A percentile compares a stretch with the other conserved stretches of the same genome.
These are phyloP conservation scores for Ligdia adustata DNA, from an alignment of 2,888 invertebrate species.

Conservation along the genomic window DNA sequence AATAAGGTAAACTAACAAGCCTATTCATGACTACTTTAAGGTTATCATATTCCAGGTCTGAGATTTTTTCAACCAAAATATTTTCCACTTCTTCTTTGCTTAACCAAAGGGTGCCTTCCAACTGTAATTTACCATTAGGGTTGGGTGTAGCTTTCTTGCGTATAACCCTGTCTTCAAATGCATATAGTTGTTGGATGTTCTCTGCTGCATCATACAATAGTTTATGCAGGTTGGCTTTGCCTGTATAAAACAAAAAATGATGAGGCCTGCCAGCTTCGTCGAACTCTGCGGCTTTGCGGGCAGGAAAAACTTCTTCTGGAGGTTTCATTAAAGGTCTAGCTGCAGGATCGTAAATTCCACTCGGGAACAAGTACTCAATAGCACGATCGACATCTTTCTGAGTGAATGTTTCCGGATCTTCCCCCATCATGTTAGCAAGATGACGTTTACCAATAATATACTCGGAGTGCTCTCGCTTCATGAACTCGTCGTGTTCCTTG, in stretches of 20 bases:
- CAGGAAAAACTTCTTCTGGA: slow-evolving; percentile 94
- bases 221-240: slow-evolving; percentile 93
- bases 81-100: slow-evolving; percentile 86
- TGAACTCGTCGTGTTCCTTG: slow-evolving; percentile 91
- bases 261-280: slow-evolving; percentile 95
- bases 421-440: slow-evolving; percentile 99
- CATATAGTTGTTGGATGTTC: slow-evolving; percentile 86
- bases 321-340: slow-evolving; percentile 96
- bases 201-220: slow-evolving; percentile 91
- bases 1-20: slow-evolving; percentile 88
- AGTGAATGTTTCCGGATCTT: slow-evolving; percentile 94
- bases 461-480: slow-evolving; percentile 90
- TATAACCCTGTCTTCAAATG: slow-evolving; percentile 88
- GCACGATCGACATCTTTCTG: slow-evolving; percentile 94
- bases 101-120: slow-evolving; percentile 82
- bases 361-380: slow-evolving; percentile 97
- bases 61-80: slow-evolving; percentile 86
- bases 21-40: slow-evolving; percentile 90
- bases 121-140: slow-evolving; percentile 80
- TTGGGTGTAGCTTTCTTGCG: slow-evolving; percentile 85
- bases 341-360: slow-evolving; percentile 92
- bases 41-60: slow-evolving; percentile 88
- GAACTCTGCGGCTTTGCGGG: slow-evolving; percentile 94
- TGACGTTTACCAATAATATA: slow-evolving; percentile 97
- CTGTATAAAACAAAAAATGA: slow-evolving; percentile 96